Percentiles rank a stretch among this genome's conserved stretches.
Evolutionary conservation across 2,888 invertebrate genomes (phyloP).

Genomic region (Hypena proboscidalis): DNA sequence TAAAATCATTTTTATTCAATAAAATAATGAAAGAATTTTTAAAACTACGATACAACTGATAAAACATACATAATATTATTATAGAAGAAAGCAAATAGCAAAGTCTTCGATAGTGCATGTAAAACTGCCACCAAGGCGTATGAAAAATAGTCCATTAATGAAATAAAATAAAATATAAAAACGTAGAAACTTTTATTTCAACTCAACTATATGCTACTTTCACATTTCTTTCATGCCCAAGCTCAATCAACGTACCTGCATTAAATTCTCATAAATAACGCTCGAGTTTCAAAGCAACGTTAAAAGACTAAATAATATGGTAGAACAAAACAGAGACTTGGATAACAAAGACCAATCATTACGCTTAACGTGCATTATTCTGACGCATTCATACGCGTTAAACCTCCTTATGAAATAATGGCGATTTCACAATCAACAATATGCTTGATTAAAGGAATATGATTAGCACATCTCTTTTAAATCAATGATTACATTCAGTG

Average conservation of each 20-base stretch:
- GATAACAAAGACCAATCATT: constrained; percentile 16
- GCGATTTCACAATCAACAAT: neutral
- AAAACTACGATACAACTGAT: too few relatives aligned
- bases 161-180: too few relatives aligned
- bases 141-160: too few relatives aligned
- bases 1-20: too few relatives aligned
- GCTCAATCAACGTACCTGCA: neutral
- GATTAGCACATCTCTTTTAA: too few relatives aligned
- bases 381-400: constrained; percentile 24
- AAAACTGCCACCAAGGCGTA: too few relatives aligned
- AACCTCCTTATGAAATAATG: constrained; percentile 28
- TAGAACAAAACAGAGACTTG: constrained; percentile 6
- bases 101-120: too few relatives aligned
- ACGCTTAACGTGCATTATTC: constrained; percentile 16
- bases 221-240: neutral
- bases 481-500: too few relatives aligned
- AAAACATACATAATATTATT: too few relatives aligned
- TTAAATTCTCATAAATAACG: neutral
- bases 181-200: neutral
- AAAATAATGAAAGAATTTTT: too few relatives aligned
- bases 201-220: neutral
- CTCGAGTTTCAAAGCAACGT: neutral
- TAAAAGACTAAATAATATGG: constrained; percentile 5
- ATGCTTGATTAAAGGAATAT: neutral
- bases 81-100: too few relatives aligned